Evolutionary conservation across 1,140 invertebrate genomes (phyloP), one percentile per base, ranked within the genome.

Genomic region (Macrostomum lignano): DNA sequence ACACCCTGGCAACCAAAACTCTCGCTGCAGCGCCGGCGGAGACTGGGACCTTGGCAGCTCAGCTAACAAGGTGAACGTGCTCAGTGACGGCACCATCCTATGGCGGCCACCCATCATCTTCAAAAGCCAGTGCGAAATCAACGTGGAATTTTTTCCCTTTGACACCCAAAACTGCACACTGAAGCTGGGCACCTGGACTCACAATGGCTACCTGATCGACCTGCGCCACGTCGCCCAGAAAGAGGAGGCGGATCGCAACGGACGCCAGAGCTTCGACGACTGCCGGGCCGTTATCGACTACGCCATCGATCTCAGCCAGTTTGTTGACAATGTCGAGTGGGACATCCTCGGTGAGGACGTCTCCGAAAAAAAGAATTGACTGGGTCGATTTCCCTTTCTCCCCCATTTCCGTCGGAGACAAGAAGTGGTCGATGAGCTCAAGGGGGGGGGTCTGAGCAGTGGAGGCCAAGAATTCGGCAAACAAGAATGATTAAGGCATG

Each of bases 1-100:
- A n/a, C n/a, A n/a, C n/a, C n/a, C n/a, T n/a, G n/a, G 23, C 9
- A 24, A 24, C 9, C 13, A 9, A 24, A 24, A 9, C 9, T 24
- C 13, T 24, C 13, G 13, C 44, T 46, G 10, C 33, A 93, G 84
- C 65, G 86, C 86, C 49, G 82, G 93, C 61, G 79, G 91, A 61
- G 76, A 74, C 23, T 9, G 23, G 9, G 23, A 24, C 9, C 13
- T 9, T 24, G 9, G 13, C 23, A 9, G 23, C 9, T 24, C 9
- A 24, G 26, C 14, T 5, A 28, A 17, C 9, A 28, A 28, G 19
- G 26, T 28, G 4, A 28, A 28, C 15, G 31, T 69, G 1, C 49
- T 52, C 13, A 35, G 50, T 3, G 52, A 65, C 36, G 71, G 72
- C 0, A 50, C 42, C 3, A 61, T 73, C 0, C 28, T 67, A 1